A percentile compares a stretch with the other conserved stretches of the same genome.
Conservation (phyloP, 1,140 invertebrate species). For the Cataglyphis hispanica region DNA sequence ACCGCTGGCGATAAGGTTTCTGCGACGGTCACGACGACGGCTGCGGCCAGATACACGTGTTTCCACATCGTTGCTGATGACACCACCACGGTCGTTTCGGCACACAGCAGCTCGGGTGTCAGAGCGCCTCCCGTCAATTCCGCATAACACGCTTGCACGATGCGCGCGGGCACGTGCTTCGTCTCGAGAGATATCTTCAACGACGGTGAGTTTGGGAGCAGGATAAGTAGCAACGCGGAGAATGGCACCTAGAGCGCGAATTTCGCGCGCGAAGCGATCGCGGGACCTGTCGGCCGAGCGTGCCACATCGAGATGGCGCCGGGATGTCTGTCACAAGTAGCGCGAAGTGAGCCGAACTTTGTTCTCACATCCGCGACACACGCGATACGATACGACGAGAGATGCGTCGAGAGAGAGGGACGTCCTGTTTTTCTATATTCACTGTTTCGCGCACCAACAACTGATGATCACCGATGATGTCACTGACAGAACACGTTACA, state of each 20-base stretch:
- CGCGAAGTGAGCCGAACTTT: not conserved
- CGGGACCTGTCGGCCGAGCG: not conserved
- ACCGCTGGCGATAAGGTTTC: constrained; percentile 11
- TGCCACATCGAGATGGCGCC: constrained; percentile 21
- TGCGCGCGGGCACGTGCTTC: constrained; percentile 15
- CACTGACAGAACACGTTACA: constrained; percentile 51
- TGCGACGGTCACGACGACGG: constrained; percentile 52
- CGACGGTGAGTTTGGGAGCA: not conserved
- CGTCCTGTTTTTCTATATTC: not conserved
- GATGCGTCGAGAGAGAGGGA: not conserved
- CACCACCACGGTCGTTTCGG: constrained; percentile 48
- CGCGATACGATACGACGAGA: not conserved
- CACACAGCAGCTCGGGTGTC: not conserved
- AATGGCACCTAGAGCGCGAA: constrained; percentile 1
- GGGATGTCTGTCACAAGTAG: not conserved
- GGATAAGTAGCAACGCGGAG: not conserved
- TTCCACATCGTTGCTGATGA: constrained; percentile 63
- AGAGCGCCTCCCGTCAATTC: constrained; percentile 55
- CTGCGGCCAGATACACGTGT: constrained; percentile 63
- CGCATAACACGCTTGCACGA: constrained; percentile 36
- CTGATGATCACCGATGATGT: constrained; percentile 34
- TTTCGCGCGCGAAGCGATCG: constrained; percentile 6
- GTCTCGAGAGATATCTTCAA: not conserved
- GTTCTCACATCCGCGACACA: constrained; percentile 11
- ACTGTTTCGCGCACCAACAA: constrained; percentile 35